These are phyloP conservation scores for Octomys mimax DNA, from an alignment of 2,797 vertebrate genomes.

Conservation along the genomic window DNA sequence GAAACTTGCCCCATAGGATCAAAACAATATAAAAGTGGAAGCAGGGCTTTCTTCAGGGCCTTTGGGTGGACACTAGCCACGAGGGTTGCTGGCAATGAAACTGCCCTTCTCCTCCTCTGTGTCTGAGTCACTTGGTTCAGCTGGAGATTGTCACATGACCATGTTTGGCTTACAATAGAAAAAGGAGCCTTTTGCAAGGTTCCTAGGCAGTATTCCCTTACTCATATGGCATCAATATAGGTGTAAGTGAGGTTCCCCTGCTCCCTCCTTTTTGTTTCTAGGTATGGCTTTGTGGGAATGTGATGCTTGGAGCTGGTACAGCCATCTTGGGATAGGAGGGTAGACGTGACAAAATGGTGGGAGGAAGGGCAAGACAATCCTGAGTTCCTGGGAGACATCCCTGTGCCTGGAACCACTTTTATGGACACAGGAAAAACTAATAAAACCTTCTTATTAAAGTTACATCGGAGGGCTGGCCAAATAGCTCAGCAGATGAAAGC, in stretches of 20 bases:
- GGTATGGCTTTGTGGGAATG: not conserved
- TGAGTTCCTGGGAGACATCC: not conserved
- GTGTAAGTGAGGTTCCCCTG: not conserved
- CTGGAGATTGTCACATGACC: not conserved
- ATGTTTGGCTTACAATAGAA: not conserved
- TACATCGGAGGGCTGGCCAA: not conserved
- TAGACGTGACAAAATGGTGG: not conserved
- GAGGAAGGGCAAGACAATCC: not conserved
- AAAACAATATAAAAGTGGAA: not conserved
- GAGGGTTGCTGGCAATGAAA: not conserved
- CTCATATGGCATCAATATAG: not conserved
- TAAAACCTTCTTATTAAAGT: not conserved
- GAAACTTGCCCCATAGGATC: not conserved
- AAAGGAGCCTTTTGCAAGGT: not conserved
- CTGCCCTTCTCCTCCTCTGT: not conserved
- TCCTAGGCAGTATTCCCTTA: not conserved
- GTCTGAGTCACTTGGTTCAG: not conserved
- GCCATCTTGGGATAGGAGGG: not conserved
- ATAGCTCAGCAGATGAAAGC: too few relatives aligned
- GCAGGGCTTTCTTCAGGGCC: not conserved
- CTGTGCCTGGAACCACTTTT: not conserved
- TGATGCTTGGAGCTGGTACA: not conserved
- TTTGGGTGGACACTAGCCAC: not conserved
- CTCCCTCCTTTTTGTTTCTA: slow-evolving; percentile 3
- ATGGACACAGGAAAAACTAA: not conserved